phyloP scores from a whole-genome alignment of 64 coral and sea anemone species.

The Dendrophyllia cribrosa region DNA sequence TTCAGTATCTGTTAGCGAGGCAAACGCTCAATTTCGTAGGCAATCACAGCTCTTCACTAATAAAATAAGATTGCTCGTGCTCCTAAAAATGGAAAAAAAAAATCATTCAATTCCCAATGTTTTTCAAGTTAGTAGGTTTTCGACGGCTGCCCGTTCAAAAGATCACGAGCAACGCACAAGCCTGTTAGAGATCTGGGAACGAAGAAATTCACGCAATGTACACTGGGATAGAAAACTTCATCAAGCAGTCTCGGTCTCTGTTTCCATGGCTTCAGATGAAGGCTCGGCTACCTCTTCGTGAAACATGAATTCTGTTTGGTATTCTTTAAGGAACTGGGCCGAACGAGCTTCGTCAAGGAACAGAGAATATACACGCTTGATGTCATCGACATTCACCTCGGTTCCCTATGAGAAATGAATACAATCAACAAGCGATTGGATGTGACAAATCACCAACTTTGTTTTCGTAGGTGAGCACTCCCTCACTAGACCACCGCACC shows the following conservation, averaged over 20 bases:
- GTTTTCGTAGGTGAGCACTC: no score
- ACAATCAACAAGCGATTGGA: not conserved
- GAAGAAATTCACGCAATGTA: not conserved
- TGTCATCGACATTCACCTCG: constrained; percentile 94
- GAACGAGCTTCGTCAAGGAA: constrained; percentile 97
- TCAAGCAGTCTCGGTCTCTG: constrained; percentile 51
- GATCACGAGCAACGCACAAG: not conserved
- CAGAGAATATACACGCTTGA: constrained; percentile 92
- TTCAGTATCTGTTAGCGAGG: not conserved
- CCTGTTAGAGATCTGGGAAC: not conserved
- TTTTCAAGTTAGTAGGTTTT: not conserved
- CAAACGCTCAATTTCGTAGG: not conserved
- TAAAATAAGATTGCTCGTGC: not conserved
- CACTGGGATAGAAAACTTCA: not conserved
- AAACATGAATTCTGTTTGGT: constrained; percentile 98
- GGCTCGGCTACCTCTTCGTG: constrained; percentile 87
- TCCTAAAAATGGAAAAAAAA: no score
- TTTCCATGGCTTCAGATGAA: constrained; percentile 88
- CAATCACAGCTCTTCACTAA: not conserved
- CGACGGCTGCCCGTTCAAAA: not conserved
- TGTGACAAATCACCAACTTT: no score
- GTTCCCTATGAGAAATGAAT: constrained; percentile 67
- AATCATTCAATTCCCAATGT: not conserved
- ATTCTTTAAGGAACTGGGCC: constrained; percentile 96
- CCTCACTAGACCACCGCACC: no score